Conservation (phyloP, 2,888 invertebrate species). For the Drosophila putrida region DNA sequence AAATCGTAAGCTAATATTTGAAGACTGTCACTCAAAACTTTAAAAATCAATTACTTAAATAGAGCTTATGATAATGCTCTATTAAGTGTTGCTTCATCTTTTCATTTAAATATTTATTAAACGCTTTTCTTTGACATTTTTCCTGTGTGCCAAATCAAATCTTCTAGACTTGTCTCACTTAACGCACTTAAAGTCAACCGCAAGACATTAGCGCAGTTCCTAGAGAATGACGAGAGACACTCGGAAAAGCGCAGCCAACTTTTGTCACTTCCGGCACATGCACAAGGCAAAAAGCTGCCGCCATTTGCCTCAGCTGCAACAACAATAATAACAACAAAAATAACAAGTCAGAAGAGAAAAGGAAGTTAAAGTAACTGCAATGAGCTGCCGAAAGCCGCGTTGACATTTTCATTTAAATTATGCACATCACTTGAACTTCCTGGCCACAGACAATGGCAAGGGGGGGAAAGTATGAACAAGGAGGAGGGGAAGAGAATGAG, state of each 20-base stretch:
- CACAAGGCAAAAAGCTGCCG: conserved; percentile 24
- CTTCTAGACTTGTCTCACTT: conserved; percentile 17
- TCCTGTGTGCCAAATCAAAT: conserved; percentile 2
- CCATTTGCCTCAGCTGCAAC: conserved; percentile 15
- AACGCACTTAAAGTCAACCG: conserved; percentile 44
- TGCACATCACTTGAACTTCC: conserved; percentile 81
- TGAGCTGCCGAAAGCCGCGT: conserved; percentile 79
- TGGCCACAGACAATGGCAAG: conserved; percentile 50
- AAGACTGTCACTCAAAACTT: too few species aligned
- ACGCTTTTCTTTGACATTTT: not conserved
- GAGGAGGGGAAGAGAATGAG: not conserved
- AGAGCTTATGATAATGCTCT: not conserved
- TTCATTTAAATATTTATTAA: not conserved
- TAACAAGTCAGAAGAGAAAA: not conserved
- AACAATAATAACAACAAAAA: conserved; percentile 22
- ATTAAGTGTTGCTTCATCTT: not conserved
- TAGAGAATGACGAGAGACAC: not conserved
- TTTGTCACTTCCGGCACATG: conserved; percentile 51
- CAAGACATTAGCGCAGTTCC: conserved; percentile 34
- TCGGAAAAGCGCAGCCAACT: conserved; percentile 41
- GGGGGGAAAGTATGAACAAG: not conserved
- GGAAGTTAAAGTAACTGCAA: conserved; percentile 62
- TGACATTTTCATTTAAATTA: conserved; percentile 82
- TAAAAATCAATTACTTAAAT: not conserved
- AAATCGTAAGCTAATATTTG: too few species aligned